Evolutionary conservation across 2,888 invertebrate genomes (phyloP).

Genomic region (Hirtodrosophila trivittata): DNA sequence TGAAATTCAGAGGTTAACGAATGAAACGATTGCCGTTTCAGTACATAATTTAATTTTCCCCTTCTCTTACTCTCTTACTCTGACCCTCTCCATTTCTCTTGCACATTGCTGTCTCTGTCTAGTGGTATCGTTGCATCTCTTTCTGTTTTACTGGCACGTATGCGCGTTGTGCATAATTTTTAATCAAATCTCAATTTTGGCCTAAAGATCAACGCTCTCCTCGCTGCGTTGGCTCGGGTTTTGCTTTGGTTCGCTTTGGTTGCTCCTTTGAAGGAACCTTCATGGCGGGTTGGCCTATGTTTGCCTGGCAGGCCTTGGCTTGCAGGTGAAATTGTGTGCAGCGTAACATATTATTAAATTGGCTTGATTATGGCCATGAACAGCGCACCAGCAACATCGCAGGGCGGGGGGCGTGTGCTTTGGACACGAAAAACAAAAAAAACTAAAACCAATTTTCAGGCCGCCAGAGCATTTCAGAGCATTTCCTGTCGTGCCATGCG

Average conservation of each 20-base stretch:
- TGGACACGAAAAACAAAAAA: constrained; percentile 18
- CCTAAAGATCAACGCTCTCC: constrained; percentile 51
- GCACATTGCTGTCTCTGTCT: neutral
- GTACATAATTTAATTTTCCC: too few relatives aligned
- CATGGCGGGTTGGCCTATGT: constrained; percentile 9
- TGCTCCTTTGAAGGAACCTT: constrained; percentile 28
- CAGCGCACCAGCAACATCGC: constrained; percentile 24
- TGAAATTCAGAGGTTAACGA: too few relatives aligned
- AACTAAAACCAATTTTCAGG: constrained; percentile 66
- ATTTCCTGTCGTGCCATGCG: constrained; percentile 67
- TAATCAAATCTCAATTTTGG: constrained; percentile 64
- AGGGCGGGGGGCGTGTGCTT: constrained; percentile 52
- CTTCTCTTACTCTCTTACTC: neutral
- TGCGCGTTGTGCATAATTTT: constrained; percentile 59
- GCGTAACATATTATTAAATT: constrained; percentile 76
- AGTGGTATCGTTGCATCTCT: constrained; percentile 7
- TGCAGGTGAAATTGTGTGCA: constrained; percentile 77
- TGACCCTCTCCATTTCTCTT: neutral
- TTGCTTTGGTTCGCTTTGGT: neutral
- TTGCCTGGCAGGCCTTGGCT: constrained; percentile 20
- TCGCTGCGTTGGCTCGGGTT: constrained; percentile 4
- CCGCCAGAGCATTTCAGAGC: constrained; percentile 62
- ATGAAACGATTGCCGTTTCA: too few relatives aligned
- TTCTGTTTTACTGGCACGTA: constrained; percentile 46
- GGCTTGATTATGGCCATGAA: constrained; percentile 72